Percentiles rank a stretch among this genome's conserved stretches.
Evolutionary conservation across 2,888 invertebrate species (phyloP).

Genomic region (Callosobruchus maculatus): DNA sequence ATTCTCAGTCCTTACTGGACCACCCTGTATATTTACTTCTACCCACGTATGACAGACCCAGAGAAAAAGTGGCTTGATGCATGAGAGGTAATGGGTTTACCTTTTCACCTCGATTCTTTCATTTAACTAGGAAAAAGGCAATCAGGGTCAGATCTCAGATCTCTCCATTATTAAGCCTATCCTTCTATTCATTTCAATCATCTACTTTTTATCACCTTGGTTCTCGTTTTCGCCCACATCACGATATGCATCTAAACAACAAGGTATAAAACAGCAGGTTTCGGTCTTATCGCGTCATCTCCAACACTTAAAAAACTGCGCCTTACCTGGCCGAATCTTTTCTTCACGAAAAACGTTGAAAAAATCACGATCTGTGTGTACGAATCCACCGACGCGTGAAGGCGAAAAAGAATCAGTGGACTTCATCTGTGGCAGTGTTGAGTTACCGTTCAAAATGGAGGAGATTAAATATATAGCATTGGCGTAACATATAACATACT

Average conservation of each 20-base stretch:
- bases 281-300: not conserved
- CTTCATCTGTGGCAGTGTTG: not conserved
- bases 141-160: not conserved
- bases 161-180: not conserved
- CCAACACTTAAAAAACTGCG: not conserved
- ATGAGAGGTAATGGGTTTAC: too few species aligned
- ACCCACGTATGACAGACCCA: too few species aligned
- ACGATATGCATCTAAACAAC: not conserved
- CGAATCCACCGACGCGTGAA: not conserved
- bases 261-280: not conserved
- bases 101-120: too few species aligned
- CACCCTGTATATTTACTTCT: too few species aligned
- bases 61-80: too few species aligned
- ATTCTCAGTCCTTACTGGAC: too few species aligned
- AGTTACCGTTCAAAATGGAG: not conserved
- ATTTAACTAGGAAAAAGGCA: not conserved
- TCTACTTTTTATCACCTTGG: not conserved
- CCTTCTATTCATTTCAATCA: not conserved
- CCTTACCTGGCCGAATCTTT: not conserved
- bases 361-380: not conserved
- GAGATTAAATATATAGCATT: not conserved
- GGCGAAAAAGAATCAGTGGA: not conserved
- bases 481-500: not conserved
- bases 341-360: not conserved
- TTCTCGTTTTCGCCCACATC: not conserved